Percentiles rank a stretch among this genome's conserved stretches.
Conservation (phyloP, 1,140 invertebrate species). For the Spodoptera frugiperda region DNA sequence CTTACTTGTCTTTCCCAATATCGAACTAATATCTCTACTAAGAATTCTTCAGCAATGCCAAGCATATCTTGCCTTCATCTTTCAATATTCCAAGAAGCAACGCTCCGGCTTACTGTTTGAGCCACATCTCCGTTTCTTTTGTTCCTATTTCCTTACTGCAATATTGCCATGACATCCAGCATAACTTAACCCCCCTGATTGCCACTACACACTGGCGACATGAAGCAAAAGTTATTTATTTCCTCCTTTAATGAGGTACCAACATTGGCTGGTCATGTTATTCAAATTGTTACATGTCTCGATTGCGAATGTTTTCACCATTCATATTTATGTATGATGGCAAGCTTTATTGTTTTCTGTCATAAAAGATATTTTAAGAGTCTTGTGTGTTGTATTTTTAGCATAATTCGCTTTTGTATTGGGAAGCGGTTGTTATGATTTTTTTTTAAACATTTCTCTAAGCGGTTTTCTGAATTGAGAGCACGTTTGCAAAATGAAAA, state of each 20-base stretch:
- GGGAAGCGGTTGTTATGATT: too few species aligned
- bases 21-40: too few species aligned
- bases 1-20: too few species aligned
- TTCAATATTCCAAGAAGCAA: constrained; percentile 22
- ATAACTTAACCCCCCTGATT: constrained; percentile 50
- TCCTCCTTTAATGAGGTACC: constrained; percentile 50
- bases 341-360: constrained; percentile 47
- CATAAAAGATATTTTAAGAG: constrained; percentile 36
- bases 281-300: constrained; percentile 50
- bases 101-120: constrained; percentile 28
- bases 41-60: background rate
- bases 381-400: constrained; percentile 16
- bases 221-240: constrained; percentile 50
- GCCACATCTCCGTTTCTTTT: constrained; percentile 37
- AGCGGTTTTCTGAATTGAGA: background rate
- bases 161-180: constrained; percentile 51
- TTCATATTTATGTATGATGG: constrained; percentile 48
- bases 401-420: constrained; percentile 19
- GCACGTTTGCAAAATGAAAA: too few species aligned
- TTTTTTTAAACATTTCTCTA: background rate
- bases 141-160: constrained; percentile 50
- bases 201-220: constrained; percentile 44
- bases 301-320: constrained; percentile 46
- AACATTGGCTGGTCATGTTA: constrained; percentile 43
- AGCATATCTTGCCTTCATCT: background rate